These are phyloP conservation scores for Drosophila takahashii DNA, from an alignment of 1,140 invertebrate species.

Conservation along the genomic window DNA sequence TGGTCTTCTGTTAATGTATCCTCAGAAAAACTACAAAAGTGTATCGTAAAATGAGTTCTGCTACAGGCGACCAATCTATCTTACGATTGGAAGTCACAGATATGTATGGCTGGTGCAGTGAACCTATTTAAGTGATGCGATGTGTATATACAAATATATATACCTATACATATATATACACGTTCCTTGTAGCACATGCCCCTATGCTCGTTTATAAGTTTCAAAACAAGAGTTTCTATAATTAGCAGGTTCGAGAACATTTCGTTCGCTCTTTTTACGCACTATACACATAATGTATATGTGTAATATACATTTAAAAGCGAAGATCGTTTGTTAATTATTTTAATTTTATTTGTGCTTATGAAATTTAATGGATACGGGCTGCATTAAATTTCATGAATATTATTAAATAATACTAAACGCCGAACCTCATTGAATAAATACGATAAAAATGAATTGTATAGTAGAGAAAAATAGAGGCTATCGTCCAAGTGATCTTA, in stretches of 20 bases:
- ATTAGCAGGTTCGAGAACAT: conserved; percentile 32
- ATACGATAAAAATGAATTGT: conserved; percentile 41
- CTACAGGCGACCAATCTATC: no score
- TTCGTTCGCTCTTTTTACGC: conserved; percentile 14
- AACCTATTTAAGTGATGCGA: neutral
- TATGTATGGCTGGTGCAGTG: neutral
- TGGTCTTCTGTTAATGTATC: no score
- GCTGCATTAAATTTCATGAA: neutral
- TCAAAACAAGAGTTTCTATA: conserved; percentile 18
- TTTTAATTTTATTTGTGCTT: neutral
- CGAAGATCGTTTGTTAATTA: neutral
- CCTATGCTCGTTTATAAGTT: neutral
- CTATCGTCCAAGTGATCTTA: conserved; percentile 93
- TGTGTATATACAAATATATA: neutral
- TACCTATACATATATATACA: neutral
- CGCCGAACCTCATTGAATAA: neutral
- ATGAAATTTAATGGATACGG: neutral
- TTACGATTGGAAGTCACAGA: no score
- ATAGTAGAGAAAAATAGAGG: conserved; percentile 87
- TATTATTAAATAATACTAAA: neutral
- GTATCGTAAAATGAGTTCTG: no score
- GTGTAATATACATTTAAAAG: neutral
- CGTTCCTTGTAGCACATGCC: conserved; percentile 1
- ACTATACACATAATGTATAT: conserved; percentile 1
- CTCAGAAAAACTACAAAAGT: no score